phyloP scores from a whole-genome alignment of 2,888 invertebrate species.

The Acanthosepion pharaonis region DNA sequence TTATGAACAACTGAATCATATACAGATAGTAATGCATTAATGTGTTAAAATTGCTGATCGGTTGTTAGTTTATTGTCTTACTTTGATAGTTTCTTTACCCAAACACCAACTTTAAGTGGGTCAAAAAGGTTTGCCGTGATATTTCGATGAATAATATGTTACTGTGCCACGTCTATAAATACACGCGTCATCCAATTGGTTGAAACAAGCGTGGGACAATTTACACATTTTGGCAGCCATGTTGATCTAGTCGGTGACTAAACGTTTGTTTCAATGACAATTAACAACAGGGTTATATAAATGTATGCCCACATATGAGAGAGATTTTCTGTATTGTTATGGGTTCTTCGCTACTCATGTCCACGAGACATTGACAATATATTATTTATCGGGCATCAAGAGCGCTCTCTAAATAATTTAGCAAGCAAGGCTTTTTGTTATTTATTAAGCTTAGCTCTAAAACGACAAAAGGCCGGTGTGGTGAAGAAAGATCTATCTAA shows the following conservation, averaged over 20 bases:
- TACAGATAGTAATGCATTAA: not conserved
- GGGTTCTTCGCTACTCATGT: not conserved
- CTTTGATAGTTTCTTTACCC: not conserved
- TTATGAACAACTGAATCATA: not conserved
- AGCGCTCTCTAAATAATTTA: not conserved
- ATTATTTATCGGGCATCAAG: not conserved
- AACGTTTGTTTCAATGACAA: slow-evolving; percentile 1
- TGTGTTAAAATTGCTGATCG: not conserved
- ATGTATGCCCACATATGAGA: not conserved
- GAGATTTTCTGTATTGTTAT: not conserved
- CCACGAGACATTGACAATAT: not conserved
- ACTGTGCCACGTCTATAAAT: too few species aligned
- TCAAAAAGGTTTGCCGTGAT: not conserved
- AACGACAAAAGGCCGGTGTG: too few species aligned
- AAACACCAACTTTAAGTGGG: not conserved
- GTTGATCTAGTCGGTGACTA: slow-evolving; percentile 33
- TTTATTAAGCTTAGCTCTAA: too few species aligned
- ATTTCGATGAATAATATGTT: not conserved
- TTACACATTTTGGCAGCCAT: not conserved
- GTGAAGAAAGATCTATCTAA: too few species aligned
- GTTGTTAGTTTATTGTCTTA: not conserved
- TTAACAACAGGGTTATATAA: not conserved
- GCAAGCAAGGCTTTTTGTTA: not conserved
- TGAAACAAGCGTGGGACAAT: not conserved
- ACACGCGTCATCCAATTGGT: not conserved